phyloP scores from a whole-genome alignment of 2,113 vertebrate species.

The Semicossyphus pulcher region DNA sequence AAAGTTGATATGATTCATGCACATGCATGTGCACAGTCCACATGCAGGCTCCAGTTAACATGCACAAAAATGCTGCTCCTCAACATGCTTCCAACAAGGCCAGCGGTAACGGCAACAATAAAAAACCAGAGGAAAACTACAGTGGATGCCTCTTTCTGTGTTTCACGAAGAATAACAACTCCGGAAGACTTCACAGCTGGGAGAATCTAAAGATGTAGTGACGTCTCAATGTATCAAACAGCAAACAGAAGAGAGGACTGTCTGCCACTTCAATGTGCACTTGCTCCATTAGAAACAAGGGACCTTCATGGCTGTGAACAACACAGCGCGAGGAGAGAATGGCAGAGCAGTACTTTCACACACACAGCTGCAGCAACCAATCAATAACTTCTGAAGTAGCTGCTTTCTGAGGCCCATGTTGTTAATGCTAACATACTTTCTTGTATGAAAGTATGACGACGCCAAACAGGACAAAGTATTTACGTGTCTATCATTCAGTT shows the following conservation, averaged over 20 bases:
- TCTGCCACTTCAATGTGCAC: conserved; percentile 61
- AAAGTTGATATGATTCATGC: conserved; percentile 24
- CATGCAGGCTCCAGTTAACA: conserved; percentile 59
- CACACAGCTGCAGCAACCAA: not conserved
- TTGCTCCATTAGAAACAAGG: conserved; percentile 45
- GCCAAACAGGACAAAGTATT: not conserved
- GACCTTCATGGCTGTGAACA: conserved; percentile 21
- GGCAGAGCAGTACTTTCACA: conserved; percentile 1
- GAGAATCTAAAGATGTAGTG: conserved; percentile 10
- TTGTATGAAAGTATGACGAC: not conserved
- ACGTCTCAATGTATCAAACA: conserved; percentile 24
- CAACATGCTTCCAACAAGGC: conserved; percentile 21
- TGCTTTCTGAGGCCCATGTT: not conserved
- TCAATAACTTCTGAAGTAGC: conserved; percentile 11
- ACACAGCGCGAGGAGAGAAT: not conserved
- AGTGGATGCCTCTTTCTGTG: not conserved
- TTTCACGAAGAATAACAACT: conserved; percentile 14
- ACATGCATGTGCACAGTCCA: conserved; percentile 53
- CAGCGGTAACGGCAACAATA: conserved; percentile 8
- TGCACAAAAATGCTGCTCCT: conserved; percentile 30
- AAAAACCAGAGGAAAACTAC: conserved; percentile 23
- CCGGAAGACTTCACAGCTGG: conserved; percentile 28
- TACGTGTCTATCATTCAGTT: not conserved
- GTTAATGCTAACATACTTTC: not conserved
- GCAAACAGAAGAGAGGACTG: conserved; percentile 33